phyloP scores from a whole-genome alignment of 2,113 vertebrate genomes.

The Columba livia region DNA sequence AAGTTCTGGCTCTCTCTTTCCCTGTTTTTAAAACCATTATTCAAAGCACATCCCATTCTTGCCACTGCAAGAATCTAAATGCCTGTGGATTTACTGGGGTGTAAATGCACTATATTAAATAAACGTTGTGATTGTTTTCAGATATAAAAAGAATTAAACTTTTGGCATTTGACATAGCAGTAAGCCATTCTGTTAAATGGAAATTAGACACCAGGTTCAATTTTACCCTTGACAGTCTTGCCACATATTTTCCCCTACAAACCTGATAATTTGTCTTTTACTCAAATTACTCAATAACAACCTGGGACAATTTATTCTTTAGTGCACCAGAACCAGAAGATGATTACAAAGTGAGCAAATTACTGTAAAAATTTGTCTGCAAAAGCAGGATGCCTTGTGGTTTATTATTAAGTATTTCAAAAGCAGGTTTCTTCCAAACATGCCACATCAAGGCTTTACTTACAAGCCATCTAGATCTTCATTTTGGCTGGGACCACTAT shows the following conservation, averaged over 20 bases:
- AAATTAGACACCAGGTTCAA: background rate
- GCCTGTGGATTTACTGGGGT: background rate
- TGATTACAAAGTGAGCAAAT: background rate
- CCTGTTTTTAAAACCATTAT: background rate
- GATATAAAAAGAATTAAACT: background rate
- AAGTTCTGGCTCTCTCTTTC: background rate
- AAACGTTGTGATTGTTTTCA: background rate
- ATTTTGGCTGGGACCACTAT: background rate
- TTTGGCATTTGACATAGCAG: conserved; percentile 13
- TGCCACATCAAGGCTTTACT: background rate
- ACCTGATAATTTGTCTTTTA: background rate
- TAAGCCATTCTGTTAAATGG: background rate
- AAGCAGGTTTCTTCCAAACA: background rate
- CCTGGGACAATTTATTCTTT: background rate
- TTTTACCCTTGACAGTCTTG: background rate
- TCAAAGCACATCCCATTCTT: background rate
- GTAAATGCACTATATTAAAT: background rate
- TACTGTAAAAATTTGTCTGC: background rate
- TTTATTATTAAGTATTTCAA: background rate
- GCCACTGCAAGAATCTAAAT: background rate
- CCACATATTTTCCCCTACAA: background rate
- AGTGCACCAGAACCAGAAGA: background rate
- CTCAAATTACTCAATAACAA: background rate
- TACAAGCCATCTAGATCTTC: background rate
- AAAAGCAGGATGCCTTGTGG: background rate